A percentile compares a stretch with the other conserved stretches of the same genome.
These are phyloP conservation scores for Sipha maydis DNA, from an alignment of 2,888 invertebrate genomes.

Conservation along the genomic window DNA sequence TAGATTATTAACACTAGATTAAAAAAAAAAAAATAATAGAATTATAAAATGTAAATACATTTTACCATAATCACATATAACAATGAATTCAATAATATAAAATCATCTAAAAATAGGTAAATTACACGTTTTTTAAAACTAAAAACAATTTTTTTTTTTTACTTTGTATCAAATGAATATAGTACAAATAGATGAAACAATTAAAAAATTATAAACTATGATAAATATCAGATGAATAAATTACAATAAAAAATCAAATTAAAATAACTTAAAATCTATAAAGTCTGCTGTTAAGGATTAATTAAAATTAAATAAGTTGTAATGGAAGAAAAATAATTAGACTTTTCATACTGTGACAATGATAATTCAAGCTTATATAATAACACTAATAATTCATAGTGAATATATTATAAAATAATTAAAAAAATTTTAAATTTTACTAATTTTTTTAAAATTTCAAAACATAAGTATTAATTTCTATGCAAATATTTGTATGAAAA, in stretches of 20 bases:
- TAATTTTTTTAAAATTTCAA: not conserved
- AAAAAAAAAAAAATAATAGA: not conserved
- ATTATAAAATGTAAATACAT: slow-evolving; percentile 8
- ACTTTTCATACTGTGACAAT: not conserved
- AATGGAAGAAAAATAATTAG: not conserved
- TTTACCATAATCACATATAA: not conserved
- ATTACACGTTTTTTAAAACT: not conserved
- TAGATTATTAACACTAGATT: not conserved
- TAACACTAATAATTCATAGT: not conserved
- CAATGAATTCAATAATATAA: slow-evolving; percentile 16
- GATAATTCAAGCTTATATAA: not conserved
- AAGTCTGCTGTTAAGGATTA: not conserved
- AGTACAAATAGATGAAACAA: not conserved
- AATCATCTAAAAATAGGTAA: slow-evolving; percentile 17
- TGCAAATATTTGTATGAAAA: not conserved
- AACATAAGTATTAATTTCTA: not conserved
- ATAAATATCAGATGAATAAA: slow-evolving; percentile 7
- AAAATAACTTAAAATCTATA: not conserved
- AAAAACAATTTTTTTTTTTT: not conserved
- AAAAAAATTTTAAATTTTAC: not conserved
- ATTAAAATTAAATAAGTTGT: not conserved
- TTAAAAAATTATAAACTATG: not conserved
- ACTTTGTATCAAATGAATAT: not conserved
- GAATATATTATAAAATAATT: not conserved
- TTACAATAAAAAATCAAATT: not conserved